Conservation (phyloP, 1,140 invertebrate genomes). For the Steinernema khuongi region DNA sequence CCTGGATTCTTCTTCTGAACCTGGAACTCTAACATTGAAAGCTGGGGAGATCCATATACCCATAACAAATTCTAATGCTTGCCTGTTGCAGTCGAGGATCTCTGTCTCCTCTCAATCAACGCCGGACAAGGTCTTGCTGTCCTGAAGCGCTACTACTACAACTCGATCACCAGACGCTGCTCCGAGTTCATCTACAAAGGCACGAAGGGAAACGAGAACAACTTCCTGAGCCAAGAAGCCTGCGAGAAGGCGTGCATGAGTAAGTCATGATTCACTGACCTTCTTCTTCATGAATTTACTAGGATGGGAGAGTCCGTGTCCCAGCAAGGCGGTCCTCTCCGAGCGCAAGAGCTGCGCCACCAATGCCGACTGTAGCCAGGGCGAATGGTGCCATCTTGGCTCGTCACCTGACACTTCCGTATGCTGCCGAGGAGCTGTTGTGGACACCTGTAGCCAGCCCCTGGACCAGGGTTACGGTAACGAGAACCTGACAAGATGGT, state of each 20-base stretch:
- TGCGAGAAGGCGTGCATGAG: constrained; percentile 52
- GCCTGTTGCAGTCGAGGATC: constrained; percentile 47
- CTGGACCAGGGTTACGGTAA: constrained; percentile 48
- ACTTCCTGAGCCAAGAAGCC: constrained; percentile 48
- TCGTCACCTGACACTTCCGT: constrained; percentile 44
- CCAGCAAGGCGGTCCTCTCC: constrained; percentile 34
- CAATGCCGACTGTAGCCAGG: constrained; percentile 28
- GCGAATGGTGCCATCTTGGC: constrained; percentile 56
- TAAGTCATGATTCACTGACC: constrained; percentile 26
- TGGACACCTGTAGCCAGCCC: constrained; percentile 51
- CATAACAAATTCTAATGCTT: not conserved
- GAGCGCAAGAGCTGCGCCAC: constrained; percentile 33
- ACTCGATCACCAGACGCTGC: constrained; percentile 48
- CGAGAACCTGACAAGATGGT: constrained; percentile 57
- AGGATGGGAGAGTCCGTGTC: constrained; percentile 54
- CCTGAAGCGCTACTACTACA: constrained; percentile 54
- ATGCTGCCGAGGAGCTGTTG: constrained; percentile 43
- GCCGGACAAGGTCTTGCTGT: constrained; percentile 47
- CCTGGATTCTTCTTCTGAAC: no score
- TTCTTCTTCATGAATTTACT: constrained; percentile 8
- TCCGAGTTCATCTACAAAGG: constrained; percentile 54
- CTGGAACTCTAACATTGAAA: no score
- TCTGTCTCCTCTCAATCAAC: constrained; percentile 47
- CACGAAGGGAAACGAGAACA: constrained; percentile 56
- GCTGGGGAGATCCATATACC: no score